phyloP scores from a whole-genome alignment of 2,113 vertebrate species.

The Prunella himalayana region DNA sequence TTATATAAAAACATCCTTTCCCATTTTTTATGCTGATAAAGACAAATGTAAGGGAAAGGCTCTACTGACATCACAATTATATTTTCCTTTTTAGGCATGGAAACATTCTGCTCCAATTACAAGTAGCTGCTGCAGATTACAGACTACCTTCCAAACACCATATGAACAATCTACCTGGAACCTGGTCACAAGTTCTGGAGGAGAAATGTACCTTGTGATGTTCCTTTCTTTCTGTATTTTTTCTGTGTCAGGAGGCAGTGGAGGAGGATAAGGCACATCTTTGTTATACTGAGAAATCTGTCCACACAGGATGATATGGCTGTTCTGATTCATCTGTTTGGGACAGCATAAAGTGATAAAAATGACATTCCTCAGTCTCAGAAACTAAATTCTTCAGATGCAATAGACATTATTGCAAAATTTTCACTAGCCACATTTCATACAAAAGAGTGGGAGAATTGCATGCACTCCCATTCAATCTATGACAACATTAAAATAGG shows the following conservation, averaged over 20 bases:
- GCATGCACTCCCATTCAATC: neutral
- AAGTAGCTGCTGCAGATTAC: fast-evolving
- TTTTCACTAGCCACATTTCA: neutral
- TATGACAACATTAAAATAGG: neutral
- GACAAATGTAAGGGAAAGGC: neutral
- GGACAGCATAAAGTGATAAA: constrained; percentile 13
- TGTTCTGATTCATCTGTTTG: constrained; percentile 84
- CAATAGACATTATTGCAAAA: neutral
- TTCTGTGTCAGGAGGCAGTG: constrained; percentile 73
- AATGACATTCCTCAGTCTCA: neutral
- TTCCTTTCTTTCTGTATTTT: constrained; percentile 72
- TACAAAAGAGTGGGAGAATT: neutral
- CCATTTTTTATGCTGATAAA: neutral
- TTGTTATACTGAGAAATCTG: constrained; percentile 98
- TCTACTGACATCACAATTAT: neutral
- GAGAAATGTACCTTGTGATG: constrained; percentile 79
- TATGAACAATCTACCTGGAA: neutral
- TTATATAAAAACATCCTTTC: neutral
- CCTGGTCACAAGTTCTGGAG: neutral
- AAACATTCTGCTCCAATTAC: neutral
- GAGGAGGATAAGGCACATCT: constrained; percentile 91
- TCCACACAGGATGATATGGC: constrained; percentile 91
- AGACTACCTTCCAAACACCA: neutral
- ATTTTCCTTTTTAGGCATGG: neutral
- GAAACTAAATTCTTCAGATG: neutral